Evolutionary conservation across 2,888 invertebrate species (phyloP), one percentile per base, ranked within the genome.

Genomic region (Drymonia ruficornis): DNA sequence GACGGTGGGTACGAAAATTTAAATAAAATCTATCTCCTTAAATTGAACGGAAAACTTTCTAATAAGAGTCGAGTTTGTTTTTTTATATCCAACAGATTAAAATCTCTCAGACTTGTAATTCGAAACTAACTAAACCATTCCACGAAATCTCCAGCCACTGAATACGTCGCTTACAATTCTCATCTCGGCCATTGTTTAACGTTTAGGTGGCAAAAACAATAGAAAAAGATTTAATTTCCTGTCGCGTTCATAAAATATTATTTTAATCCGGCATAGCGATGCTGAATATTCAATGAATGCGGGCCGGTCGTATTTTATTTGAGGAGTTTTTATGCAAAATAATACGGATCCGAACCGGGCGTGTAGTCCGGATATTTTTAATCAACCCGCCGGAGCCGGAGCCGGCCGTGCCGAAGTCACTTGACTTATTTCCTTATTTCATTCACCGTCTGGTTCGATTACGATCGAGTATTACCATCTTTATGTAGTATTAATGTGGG

Each of bases 221-320:
- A 79, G 83, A 80, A 79, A 84, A 76, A 76, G 76, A 74, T 87
- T 88, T 85, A 87, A 89, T 89, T 89, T 89, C 88, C 89, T 83
- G 86, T 72, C 76, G 67, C 60, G 72, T 67, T 76, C 75, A 78
- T 84, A 81, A 87, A 88, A 86, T 87, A 87, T 86, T 84, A 85
- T 86, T 89, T 85, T 81, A 86, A 85, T 84, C 84, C 84, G 68
- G 69, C 76, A 74, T 72, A 76, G 77, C 69, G 67, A 74, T 74
- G 81, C 79, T 80, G 86, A 84, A 86, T 84, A 86, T 85, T 84
- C 84, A 83, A 83, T 83, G 82, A 77, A 74, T 77, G 74, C 75
- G 67, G 62, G 43, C 72, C 71, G 65, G 72, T 74, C 81, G 81
- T 86, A 83, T 86, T 87, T 86, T 84, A 82, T 81, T 81, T 75